Evolutionary conservation across 2,888 invertebrate species (phyloP).

Genomic region (Temnothorax rugatulus): DNA sequence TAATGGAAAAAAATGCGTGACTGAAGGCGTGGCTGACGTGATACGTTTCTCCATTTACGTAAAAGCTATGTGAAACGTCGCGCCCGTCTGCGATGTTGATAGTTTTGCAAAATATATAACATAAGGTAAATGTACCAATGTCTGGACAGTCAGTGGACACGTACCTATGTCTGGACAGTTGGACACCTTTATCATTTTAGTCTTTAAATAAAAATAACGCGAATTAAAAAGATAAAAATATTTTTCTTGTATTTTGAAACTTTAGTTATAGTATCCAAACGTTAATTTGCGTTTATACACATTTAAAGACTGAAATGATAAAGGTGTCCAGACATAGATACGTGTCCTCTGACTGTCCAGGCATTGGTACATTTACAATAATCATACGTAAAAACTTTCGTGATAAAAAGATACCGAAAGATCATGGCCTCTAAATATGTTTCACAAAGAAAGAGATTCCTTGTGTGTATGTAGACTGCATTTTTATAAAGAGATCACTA

Average conservation of each 20-base stretch:
- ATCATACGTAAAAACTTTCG: background rate
- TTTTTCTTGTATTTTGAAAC: too few species aligned
- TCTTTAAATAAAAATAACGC: too few species aligned
- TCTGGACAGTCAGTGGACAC: too few species aligned
- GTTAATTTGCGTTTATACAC: too few species aligned
- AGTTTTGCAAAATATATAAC: background rate
- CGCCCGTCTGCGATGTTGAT: background rate
- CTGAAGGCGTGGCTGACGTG: constrained; percentile 37
- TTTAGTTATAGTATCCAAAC: too few species aligned
- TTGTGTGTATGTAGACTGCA: background rate
- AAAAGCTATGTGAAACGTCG: constrained; percentile 34
- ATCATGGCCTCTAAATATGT: background rate
- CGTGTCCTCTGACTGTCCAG: too few species aligned
- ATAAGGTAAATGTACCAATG: background rate
- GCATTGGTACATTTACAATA: background rate
- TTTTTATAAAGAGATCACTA: background rate
- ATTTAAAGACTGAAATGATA: too few species aligned
- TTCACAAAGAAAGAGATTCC: background rate
- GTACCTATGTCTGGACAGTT: too few species aligned
- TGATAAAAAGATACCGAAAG: background rate
- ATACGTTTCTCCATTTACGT: constrained; percentile 43
- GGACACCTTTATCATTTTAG: too few species aligned
- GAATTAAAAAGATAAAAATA: too few species aligned
- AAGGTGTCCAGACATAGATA: too few species aligned
- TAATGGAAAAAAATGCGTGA: constrained; percentile 54